A percentile compares a stretch with the other conserved stretches of the same genome.
Evolutionary conservation across 1,140 invertebrate species (phyloP).

Genomic region (Chironomus tepperi): DNA sequence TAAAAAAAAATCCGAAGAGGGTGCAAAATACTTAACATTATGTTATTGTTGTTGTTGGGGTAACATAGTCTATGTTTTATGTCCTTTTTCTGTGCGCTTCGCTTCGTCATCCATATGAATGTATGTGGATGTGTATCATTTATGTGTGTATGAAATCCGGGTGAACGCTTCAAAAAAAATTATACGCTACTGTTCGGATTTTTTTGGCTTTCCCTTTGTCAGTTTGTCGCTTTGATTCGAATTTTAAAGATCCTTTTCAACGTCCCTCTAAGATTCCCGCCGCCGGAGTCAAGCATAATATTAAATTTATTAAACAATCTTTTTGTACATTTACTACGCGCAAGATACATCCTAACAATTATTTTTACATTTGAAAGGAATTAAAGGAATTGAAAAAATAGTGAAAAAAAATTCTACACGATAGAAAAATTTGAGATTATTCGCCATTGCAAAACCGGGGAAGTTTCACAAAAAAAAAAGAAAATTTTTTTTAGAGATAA

Average conservation of each 20-base stretch:
- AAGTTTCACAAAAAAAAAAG: not conserved
- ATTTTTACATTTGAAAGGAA: too few species aligned
- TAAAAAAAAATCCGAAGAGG: not conserved
- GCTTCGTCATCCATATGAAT: not conserved
- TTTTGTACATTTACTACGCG: not conserved
- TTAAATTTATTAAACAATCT: not conserved
- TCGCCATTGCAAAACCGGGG: not conserved
- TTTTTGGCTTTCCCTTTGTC: conserved; percentile 16
- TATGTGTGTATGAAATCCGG: conserved; percentile 12
- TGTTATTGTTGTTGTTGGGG: not conserved
- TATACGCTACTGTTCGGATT: conserved; percentile 16
- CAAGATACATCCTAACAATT: too few species aligned
- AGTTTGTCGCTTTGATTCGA: conserved; percentile 23
- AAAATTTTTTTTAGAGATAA: not conserved
- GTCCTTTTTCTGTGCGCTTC: conserved; percentile 11
- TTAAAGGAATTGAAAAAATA: too few species aligned
- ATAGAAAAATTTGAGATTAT: not conserved
- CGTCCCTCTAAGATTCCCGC: conserved; percentile 5
- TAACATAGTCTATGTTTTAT: not conserved
- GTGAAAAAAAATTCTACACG: too few species aligned
- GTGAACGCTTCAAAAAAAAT: not conserved
- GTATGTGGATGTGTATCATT: not conserved
- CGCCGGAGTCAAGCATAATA: not conserved
- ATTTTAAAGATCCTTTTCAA: conserved; percentile 18
- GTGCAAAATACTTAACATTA: conserved; percentile 5